phyloP scores from a whole-genome alignment of 2,113 vertebrate genomes.

The Setophaga coronata region DNA sequence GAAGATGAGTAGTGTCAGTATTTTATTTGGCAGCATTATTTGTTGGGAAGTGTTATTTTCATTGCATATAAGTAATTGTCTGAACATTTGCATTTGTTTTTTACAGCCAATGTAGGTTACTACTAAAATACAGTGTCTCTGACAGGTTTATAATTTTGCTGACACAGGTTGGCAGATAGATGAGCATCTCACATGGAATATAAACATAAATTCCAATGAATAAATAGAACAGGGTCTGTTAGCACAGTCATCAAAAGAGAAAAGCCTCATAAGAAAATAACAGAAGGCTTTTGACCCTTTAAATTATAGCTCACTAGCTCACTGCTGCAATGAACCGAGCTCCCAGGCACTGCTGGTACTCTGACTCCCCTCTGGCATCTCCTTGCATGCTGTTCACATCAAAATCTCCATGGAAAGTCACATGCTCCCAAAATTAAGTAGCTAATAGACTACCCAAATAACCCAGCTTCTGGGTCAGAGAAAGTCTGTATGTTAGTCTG shows the following conservation, averaged over 20 bases:
- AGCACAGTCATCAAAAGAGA: constrained; percentile 47
- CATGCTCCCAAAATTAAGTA: neutral
- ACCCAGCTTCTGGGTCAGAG: neutral
- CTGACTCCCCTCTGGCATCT: neutral
- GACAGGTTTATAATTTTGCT: constrained; percentile 72
- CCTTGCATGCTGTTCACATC: neutral
- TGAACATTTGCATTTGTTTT: constrained; percentile 54
- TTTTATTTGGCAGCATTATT: constrained; percentile 34
- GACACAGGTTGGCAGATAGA: constrained; percentile 63
- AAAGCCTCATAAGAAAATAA: constrained; percentile 49
- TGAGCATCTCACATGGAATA: constrained; percentile 7
- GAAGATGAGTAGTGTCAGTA: neutral
- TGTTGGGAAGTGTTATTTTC: constrained; percentile 33
- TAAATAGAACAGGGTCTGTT: constrained; percentile 61
- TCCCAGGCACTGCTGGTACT: neutral
- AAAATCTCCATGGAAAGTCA: neutral
- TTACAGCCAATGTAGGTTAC: constrained; percentile 52
- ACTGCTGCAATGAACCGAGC: neutral
- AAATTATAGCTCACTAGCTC: constrained; percentile 29
- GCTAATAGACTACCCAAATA: neutral
- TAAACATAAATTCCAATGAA: constrained; percentile 64
- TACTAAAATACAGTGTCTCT: constrained; percentile 57
- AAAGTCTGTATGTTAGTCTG: neutral
- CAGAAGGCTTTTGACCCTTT: constrained; percentile 63
- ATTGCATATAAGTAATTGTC: constrained; percentile 50